Evolutionary conservation across 1,140 invertebrate genomes (phyloP), one percentile per base, ranked within the genome.

Genomic region (Trichonephila inaurata): DNA sequence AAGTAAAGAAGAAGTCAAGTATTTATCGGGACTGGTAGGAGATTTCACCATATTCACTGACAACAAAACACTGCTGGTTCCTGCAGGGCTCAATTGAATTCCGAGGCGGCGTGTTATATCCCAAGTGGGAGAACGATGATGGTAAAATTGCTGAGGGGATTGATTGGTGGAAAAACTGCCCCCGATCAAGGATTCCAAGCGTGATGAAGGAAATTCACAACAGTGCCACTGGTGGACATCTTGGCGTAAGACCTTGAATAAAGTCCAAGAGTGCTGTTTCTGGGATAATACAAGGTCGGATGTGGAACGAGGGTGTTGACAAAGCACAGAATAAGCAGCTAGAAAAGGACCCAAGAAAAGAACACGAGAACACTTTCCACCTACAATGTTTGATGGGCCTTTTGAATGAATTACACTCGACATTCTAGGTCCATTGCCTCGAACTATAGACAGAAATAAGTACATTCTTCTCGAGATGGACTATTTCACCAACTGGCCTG

Each of bases 241-340:
- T 85, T 44, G 61, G 88, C 18, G 21, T 24, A 89, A 89, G 24
- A 66, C 88, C 10, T 64, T 66, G n/a, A 51, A 6, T 28, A 89
- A 89, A 66, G 14, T 64, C 0, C 0, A n/a, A 8, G 60, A 2
- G 1, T 18, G 60, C 18, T 89, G 72, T n/a, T 66, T 5, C 40
- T 69, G 12, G 60, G 1, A 69, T 77, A n/a, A n/a, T n/a, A n/a
- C n/a, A n/a, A n/a, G n/a, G n/a, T n/a, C 21, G 44, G n/a, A 89
- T 21, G 60, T 89, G 7, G n/a, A 69, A 21, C 14, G 24, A 44
- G 4, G 61, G 19, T 66, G 18, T 44, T 33, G 6, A 21, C 2
- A 51, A 72, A 21, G 61, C 21, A n/a, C n/a, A n/a, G n/a, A n/a
- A n/a, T n/a, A n/a, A n/a, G 21, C 0, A n/a, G 64, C 64, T 0